Conservation (phyloP, 2,888 invertebrate species). For the Cephus sareptanus region DNA sequence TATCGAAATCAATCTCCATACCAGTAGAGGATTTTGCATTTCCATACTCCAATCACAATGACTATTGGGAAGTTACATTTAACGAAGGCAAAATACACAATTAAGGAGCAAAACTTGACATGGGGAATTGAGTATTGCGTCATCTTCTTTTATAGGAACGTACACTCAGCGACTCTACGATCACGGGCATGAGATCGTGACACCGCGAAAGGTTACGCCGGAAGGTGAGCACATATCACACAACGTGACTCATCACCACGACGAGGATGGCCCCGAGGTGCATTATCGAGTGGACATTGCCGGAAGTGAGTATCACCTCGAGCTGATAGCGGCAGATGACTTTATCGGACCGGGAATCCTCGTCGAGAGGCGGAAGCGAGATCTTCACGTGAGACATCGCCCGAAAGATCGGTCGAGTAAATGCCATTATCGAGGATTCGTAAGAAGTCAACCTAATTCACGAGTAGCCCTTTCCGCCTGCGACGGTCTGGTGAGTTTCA, state of each 20-base stretch:
- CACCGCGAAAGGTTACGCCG: constrained; percentile 72
- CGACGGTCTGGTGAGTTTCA: constrained; percentile 81
- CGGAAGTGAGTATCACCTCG: constrained; percentile 61
- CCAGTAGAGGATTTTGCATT: no score
- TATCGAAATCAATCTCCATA: no score
- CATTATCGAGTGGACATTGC: constrained; percentile 68
- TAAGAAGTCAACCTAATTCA: constrained; percentile 77
- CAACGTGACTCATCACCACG: constrained; percentile 68
- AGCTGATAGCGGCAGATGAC: constrained; percentile 57
- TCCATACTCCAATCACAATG: no score
- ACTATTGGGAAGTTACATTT: no score
- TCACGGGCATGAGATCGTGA: constrained; percentile 70
- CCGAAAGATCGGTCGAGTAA: constrained; percentile 67
- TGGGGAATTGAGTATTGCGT: no score
- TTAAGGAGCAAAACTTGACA: no score
- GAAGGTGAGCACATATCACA: constrained; percentile 71
- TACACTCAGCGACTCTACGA: constrained; percentile 68
- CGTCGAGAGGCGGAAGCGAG: constrained; percentile 74
- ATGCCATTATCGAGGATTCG: constrained; percentile 84
- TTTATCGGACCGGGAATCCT: constrained; percentile 70
- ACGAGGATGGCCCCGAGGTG: constrained; percentile 68
- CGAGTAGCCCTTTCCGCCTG: constrained; percentile 84
- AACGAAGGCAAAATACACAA: no score
- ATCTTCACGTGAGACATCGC: constrained; percentile 49
- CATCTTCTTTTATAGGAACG: constrained; percentile 61